Evolutionary conservation across 2,113 vertebrate species (phyloP), one percentile per base, ranked within the genome.

Genomic region (Ivindomyrus marchei): DNA sequence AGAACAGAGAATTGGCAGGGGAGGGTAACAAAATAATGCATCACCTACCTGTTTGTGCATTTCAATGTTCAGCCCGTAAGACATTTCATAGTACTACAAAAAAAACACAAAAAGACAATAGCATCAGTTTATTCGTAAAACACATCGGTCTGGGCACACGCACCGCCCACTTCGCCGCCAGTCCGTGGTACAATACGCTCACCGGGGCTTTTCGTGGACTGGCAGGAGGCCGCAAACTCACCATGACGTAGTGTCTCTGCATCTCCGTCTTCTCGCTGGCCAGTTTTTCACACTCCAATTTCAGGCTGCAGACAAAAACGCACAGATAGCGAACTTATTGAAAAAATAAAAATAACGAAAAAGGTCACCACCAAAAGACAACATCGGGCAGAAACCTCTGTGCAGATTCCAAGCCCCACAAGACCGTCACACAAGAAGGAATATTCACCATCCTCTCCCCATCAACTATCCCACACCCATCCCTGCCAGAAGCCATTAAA

Each of bases 161-260:
- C 62, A 27, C 1, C 52, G 46, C 11, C 66, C 62, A 11, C 11
- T 39, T 62, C 6, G 24, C 49, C 2, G 11, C 13, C n/a, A 47
- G 24, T 39, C n/a, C 15, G 36, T 21, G 36, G 52, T 0, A 42
- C 6, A 36, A 11, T 3, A 4, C 53, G 4, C 24, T 42, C 8
- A 52, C 46, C 8, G 42, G n/a, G 13, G 47, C 7, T 62, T 39
- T 9, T 56, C 49, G 50, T 50, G 53, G n/a, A 86, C 45, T 88
- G 80, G 86, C 83, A 62, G 31, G 47, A 8, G 89, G 27, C 27
- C 87, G 15, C 83, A 83, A 24, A 91, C 95, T 98, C 97, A 99
- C 98, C 98, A 99, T 99, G 92, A 99, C 97, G 96, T 99, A 98
- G 96, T 99, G 98, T 92, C 98, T 96, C 94, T 99, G 98, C 98